Evolutionary conservation across 2,888 invertebrate genomes (phyloP), one percentile per base, ranked within the genome.

Genomic region (Drosophila algonquin): DNA sequence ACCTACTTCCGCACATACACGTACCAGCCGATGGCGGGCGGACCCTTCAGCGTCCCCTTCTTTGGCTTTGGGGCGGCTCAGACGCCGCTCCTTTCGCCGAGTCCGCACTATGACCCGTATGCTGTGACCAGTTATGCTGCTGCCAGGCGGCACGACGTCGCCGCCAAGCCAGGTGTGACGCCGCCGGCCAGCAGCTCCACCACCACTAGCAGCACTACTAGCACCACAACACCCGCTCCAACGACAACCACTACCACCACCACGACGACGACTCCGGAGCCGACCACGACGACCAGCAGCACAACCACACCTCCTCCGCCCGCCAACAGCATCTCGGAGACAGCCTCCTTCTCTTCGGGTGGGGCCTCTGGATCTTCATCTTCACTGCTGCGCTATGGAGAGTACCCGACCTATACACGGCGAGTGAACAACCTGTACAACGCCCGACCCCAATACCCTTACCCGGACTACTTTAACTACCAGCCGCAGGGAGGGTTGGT

Each of bases 1-100:
- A 91, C 91, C 45, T 92, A 92, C 60, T 92, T 92, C 63, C 91
- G 92, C 18, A 91, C 92, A 0, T 92, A 91, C 75, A 92, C 92
- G 6, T 92, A 92, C 53, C 92, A 91, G 51, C 92, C 92, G 2
- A 59, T 92, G 35, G 71, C 86, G 10, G 88, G 85, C 18, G 79
- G 80, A 32, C 78, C 90, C 5, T 86, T 89, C 14, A 77, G 88
- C 3, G 79, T 90, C 57, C 90, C 91, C 3, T 83, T 89, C 53
- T 76, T 89, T 12, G 89, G 90, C 2, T 85, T 81, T 46, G 90
- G 90, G 1, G 77, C 81, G 0, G 79, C 87, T 2, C 82, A 90
- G 50, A 75, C 87, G n/a, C 87, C 91, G 40, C 40, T 40, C 0
- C 61, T 90, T 57, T 76, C 90, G 0, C 44, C 52, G 0, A 50